Conservation (phyloP, 2,113 vertebrate genomes). For the Heteronetta atricapilla region DNA sequence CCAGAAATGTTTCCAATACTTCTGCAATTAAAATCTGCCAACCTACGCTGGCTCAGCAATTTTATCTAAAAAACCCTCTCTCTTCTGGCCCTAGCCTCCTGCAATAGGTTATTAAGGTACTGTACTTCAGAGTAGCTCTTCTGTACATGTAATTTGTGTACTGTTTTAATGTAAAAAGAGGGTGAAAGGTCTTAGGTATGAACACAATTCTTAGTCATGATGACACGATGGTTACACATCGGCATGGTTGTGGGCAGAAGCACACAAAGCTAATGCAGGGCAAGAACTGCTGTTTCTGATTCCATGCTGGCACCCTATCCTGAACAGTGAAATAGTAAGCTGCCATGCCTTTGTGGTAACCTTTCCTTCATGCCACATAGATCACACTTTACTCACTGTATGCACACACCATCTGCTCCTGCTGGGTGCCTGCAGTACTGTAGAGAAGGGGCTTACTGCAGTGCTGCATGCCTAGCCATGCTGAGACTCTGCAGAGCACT, state of each 20-base stretch:
- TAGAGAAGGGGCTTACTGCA: background rate
- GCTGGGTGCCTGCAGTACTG: background rate
- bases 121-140: background rate
- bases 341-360: background rate
- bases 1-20: background rate
- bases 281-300: background rate
- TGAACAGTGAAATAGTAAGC: background rate
- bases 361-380: background rate
- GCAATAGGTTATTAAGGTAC: background rate
- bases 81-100: background rate
- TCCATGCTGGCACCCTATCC: background rate
- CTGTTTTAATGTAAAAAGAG: background rate
- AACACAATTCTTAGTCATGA: background rate
- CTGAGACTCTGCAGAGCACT: background rate
- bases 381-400: background rate
- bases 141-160: background rate
- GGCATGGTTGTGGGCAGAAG: background rate
- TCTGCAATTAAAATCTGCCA: background rate
- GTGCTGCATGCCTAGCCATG: background rate
- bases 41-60: background rate
- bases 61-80: background rate
- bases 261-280: accelerated
- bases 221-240: accelerated
- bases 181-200: background rate
- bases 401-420: background rate